Conservation (phyloP, 2,888 invertebrate genomes). For the Hedya salicella region DNA sequence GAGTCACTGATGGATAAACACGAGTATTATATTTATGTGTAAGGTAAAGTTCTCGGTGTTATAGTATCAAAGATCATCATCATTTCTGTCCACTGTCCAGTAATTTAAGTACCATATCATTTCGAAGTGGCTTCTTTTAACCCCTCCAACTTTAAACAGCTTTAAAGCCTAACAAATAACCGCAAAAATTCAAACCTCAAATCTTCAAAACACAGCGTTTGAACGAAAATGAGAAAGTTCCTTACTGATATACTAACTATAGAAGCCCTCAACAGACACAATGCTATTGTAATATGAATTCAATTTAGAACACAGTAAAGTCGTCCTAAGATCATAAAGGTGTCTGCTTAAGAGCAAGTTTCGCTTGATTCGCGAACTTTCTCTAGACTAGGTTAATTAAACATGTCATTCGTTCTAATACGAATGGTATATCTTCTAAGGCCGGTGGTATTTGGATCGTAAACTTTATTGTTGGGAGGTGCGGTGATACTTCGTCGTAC, state of each 20-base stretch:
- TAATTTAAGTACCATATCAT: no score
- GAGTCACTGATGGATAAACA: no score
- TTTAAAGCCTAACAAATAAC: no score
- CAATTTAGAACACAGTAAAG: slow-evolving; percentile 21
- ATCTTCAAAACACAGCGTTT: not conserved
- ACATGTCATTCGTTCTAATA: slow-evolving; percentile 37
- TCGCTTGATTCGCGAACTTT: slow-evolving; percentile 45
- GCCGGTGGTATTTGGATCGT: slow-evolving; percentile 13
- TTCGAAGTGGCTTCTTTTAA: no score
- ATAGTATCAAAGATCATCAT: no score
- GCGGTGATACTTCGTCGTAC: not conserved
- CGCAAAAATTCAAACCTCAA: no score
- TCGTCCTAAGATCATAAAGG: slow-evolving; percentile 22
- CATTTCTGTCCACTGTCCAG: no score
- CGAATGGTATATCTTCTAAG: slow-evolving; percentile 4
- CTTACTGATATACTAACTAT: slow-evolving; percentile 13
- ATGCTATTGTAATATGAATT: slow-evolving; percentile 31
- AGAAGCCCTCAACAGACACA: not conserved
- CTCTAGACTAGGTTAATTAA: slow-evolving; percentile 46
- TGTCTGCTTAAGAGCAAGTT: slow-evolving; percentile 12
- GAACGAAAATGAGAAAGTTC: slow-evolving; percentile 21
- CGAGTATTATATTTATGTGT: no score
- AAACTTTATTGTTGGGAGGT: slow-evolving; percentile 13
- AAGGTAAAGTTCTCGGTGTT: no score
- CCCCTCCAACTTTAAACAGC: no score